phyloP scores from a whole-genome alignment of 2,888 invertebrate genomes.

The Cheiracanthium punctorium region DNA sequence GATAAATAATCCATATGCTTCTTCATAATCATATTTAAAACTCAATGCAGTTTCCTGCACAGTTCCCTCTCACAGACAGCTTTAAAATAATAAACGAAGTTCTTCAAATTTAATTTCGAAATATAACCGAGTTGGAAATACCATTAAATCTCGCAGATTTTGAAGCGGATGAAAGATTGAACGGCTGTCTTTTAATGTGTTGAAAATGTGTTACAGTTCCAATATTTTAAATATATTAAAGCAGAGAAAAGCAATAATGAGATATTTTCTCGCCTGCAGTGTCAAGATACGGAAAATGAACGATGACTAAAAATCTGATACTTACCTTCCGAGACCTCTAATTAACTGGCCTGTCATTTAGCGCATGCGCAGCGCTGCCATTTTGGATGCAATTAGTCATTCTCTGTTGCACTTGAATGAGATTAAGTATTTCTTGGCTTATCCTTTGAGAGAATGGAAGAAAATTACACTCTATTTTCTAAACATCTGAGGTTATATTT shows the following conservation, averaged over 20 bases:
- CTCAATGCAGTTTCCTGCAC: no score
- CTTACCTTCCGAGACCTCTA: conserved; percentile 45
- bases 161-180: no score
- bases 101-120: no score
- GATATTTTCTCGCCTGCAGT: conserved; percentile 44
- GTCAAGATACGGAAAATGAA: conserved; percentile 57
- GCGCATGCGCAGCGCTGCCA: background rate
- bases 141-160: no score
- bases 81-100: no score
- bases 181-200: no score
- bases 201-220: no score
- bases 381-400: conserved; percentile 1
- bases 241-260: conserved; percentile 38
- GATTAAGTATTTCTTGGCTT: background rate
- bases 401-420: background rate
- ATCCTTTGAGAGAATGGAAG: background rate
- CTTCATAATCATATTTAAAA: no score
- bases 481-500: background rate
- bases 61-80: no score
- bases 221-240: conserved; percentile 21
- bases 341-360: conserved; percentile 34
- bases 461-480: background rate
- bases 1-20: no score
- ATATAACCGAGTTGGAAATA: no score
- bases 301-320: conserved; percentile 64